These are phyloP conservation scores for Acipenser transmontanus DNA, from an alignment of 2,797 vertebrate genomes.

Conservation along the genomic window DNA sequence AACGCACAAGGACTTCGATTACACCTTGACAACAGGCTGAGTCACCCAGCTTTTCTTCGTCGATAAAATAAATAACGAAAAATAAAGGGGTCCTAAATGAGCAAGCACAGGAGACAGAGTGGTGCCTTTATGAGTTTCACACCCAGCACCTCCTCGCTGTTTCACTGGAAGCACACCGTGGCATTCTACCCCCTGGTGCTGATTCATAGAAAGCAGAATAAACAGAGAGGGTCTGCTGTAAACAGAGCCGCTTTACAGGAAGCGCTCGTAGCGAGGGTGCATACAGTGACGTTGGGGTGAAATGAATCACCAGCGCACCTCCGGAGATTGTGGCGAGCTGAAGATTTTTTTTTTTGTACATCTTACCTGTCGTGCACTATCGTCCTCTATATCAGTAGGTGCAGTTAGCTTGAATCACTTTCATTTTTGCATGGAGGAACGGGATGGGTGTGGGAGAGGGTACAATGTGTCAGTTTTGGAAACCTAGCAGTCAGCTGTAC, in stretches of 20 bases:
- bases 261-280: neutral
- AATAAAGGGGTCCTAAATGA: neutral
- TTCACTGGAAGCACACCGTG: neutral
- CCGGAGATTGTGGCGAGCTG: neutral
- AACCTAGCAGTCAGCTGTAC: neutral
- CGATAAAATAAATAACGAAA: too few relatives aligned
- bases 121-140: neutral
- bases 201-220: conserved; percentile 8
- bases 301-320: conserved; percentile 1
- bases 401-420: neutral
- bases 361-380: neutral
- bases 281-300: neutral
- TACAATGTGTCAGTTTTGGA: neutral
- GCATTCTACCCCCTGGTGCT: neutral
- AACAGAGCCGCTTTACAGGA: neutral
- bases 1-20: too few relatives aligned
- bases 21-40: too few relatives aligned
- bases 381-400: neutral
- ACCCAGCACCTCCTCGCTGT: neutral
- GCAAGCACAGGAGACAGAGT: neutral
- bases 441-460: neutral
- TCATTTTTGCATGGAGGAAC: neutral
- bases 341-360: neutral
- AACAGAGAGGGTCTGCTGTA: neutral
- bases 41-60: too few relatives aligned